Percentiles rank a stretch among this genome's conserved stretches.
Conservation (phyloP, 2,888 invertebrate genomes). For the Agrotis exclamationis region DNA sequence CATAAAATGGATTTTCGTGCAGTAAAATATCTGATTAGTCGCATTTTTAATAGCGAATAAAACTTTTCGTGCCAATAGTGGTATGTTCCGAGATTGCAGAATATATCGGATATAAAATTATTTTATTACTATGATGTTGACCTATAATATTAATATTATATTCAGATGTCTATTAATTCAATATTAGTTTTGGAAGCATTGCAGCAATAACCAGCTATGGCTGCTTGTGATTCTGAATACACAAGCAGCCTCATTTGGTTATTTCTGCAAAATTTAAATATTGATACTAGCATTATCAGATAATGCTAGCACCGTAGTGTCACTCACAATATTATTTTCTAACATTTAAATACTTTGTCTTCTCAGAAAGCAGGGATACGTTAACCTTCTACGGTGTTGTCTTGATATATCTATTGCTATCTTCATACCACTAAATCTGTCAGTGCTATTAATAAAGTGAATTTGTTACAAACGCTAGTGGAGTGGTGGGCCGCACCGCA, state of each 20-base stretch:
- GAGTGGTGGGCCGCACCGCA: slow-evolving; percentile 1
- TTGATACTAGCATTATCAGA: not conserved
- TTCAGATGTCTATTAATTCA: slow-evolving; percentile 28
- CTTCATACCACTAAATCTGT: slow-evolving; percentile 55
- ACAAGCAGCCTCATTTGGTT: no score
- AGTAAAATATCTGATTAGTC: slow-evolving; percentile 60
- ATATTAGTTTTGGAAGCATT: slow-evolving; percentile 20
- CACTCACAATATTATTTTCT: not conserved
- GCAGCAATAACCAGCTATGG: not conserved
- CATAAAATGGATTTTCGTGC: slow-evolving; percentile 52
- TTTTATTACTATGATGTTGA: slow-evolving; percentile 29
- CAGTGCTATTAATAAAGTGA: slow-evolving; percentile 51
- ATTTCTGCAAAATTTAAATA: not conserved
- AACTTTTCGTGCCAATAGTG: slow-evolving; percentile 40
- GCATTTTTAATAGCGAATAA: slow-evolving; percentile 52
- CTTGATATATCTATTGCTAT: slow-evolving; percentile 31
- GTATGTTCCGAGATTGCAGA: slow-evolving; percentile 13
- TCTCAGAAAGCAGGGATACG: slow-evolving; percentile 6
- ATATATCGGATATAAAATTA: slow-evolving; percentile 29
- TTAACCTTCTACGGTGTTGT: slow-evolving; percentile 38
- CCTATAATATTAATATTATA: slow-evolving; percentile 27
- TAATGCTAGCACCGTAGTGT: slow-evolving; percentile 3
- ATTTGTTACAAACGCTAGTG: slow-evolving; percentile 51
- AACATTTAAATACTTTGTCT: not conserved
- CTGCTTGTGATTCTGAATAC: not conserved